phyloP scores from a whole-genome alignment of 2,888 invertebrate species.

The Cotesia congregata region DNA sequence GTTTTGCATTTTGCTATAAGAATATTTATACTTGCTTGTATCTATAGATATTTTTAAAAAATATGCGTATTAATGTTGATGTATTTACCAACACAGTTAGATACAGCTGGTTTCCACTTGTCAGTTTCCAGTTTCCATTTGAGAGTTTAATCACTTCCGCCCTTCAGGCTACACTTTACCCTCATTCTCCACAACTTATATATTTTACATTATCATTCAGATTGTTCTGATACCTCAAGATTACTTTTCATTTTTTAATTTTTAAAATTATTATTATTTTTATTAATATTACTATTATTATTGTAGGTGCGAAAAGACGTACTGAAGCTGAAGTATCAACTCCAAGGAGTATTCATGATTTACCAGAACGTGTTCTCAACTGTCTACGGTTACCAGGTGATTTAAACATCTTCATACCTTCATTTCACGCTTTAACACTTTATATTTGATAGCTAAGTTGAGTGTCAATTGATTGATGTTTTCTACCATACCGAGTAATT shows the following conservation, averaged over 20 bases:
- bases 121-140: conserved; percentile 61
- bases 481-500: not conserved
- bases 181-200: conserved; percentile 25
- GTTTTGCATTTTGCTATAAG: conserved; percentile 16
- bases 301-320: conserved; percentile 71
- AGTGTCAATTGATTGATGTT: not conserved
- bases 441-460: not conserved
- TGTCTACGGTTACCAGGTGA: conserved; percentile 80
- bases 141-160: conserved; percentile 60
- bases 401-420: conserved; percentile 45
- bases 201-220: conserved; percentile 8
- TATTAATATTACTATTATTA: conserved; percentile 8
- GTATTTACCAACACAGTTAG: conserved; percentile 7
- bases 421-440: not conserved
- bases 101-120: conserved; percentile 41
- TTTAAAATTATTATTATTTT: not conserved
- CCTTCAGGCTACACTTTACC: conserved; percentile 33
- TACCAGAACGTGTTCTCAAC: conserved; percentile 78
- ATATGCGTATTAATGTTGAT: conserved; percentile 14
- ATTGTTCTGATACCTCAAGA: conserved; percentile 4
- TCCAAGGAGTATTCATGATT: conserved; percentile 76
- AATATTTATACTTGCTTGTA: conserved; percentile 26
- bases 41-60: conserved; percentile 23
- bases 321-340: conserved; percentile 72
- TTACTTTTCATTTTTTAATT: not conserved